phyloP scores from a whole-genome alignment of 2,797 vertebrate genomes.

The Euphonia xanthogaster region DNA sequence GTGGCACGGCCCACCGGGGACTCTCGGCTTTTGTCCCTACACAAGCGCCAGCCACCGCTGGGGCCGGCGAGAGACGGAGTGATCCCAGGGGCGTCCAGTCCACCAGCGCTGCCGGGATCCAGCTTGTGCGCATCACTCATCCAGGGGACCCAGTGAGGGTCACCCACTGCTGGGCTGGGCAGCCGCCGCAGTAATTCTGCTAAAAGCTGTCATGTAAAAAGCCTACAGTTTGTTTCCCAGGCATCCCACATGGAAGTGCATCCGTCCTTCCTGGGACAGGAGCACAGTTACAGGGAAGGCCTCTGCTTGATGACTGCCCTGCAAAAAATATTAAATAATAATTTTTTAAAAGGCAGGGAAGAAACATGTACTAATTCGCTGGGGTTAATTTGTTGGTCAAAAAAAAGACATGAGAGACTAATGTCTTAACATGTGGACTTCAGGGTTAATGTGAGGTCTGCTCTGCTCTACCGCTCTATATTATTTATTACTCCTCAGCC shows the following conservation, averaged over 20 bases:
- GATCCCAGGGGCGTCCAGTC: not conserved
- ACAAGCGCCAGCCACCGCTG: rapidly evolving
- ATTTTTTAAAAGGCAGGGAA: not conserved
- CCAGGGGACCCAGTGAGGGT: not conserved
- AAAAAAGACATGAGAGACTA: not conserved
- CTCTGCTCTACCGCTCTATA: not conserved
- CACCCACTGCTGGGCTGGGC: not conserved
- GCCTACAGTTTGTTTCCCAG: not conserved
- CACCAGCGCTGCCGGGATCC: rapidly evolving
- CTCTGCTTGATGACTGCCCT: not conserved
- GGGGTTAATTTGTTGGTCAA: not conserved
- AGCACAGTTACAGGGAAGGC: not conserved
- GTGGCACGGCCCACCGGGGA: not conserved
- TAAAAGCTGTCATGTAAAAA: not conserved
- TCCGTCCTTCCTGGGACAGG: not conserved
- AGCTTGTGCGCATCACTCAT: not conserved
- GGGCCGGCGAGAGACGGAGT: not conserved
- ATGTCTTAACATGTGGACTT: not conserved
- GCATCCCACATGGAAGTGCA: not conserved
- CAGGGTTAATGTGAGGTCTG: not conserved
- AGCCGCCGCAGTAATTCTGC: not conserved
- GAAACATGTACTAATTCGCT: not conserved
- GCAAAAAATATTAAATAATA: not conserved
- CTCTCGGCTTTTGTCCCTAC: not conserved
- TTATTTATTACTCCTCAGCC: not conserved